Base-by-base conservation (phyloP, 2,113 vertebrate genomes). In the Psettodes erumei region DNA sequence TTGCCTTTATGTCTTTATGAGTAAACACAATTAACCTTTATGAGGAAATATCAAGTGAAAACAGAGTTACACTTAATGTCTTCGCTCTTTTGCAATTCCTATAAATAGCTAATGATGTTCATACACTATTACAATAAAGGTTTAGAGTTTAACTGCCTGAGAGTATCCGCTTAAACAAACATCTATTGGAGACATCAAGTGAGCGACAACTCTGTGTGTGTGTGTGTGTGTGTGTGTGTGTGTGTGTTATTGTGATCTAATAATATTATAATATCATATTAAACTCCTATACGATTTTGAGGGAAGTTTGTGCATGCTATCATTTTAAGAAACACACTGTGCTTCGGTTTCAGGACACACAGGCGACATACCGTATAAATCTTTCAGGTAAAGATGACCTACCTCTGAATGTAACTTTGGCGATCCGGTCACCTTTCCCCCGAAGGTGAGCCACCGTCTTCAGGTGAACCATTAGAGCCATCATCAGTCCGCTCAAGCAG, bases 341-440 rank as follows among this genome's bases (percentile, higher is more conserved):
- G 56, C 43, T 40, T 40, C 9, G 0, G 2, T 48, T 13, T 25
- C 54, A 7, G 50, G 30, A 28, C 51, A 67, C 3, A 3, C 35
- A n/a, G n/a, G n/a, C n/a, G n/a, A n/a, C n/a, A n/a, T n/a, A n/a
- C 32, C 25, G n/a, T 21, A 65, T 23, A 66, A 45, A 64, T 11
- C 3, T 3, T 47, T n/a, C 40, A 18, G 21, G 5, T 10, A 25
- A 65, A 48, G 0, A 5, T 19, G 8, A 37, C 84, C 28, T 96
- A 98, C 96, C 96, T 96, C 96, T 92, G 90, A 98, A 98, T 40
- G 94, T 93, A 85, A 98, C 95, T 95, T 96, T 98, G 86, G 96
- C 95, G 55, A 98, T 93, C 84, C 95, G 82, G 89, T 98, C 96
- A 2, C 93, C 91, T 88, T 86, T 96, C 58, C 96, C 96, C 33